Evolutionary conservation across 2,113 vertebrate genomes (phyloP), one percentile per base, ranked within the genome.

Genomic region (Agapornis roseicollis): DNA sequence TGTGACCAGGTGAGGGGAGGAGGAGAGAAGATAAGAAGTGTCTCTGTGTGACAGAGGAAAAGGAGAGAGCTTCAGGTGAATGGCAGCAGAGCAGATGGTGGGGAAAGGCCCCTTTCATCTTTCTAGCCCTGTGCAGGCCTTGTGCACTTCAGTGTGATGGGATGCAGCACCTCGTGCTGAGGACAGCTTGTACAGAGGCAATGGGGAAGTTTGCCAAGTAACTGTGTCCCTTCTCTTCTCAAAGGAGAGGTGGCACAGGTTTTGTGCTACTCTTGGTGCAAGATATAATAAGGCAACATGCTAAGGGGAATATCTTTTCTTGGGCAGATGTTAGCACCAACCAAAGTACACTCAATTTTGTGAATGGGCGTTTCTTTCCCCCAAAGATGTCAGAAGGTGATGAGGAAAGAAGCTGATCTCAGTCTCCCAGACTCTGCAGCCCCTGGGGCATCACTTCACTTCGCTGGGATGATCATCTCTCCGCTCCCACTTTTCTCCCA

Each of bases 151-250:
- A 3, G 11, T 0, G 5, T 5, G 35, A 18, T 13, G 56, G 35
- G 41, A 28, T 8, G 33, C 63, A 46, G 56, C 10, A 55, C 80
- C 22, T 15, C 0, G 0, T 15, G 42, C 58, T 5, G 7, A 63
- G 79, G 11, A 50, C 42, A 63, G 73, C 69, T 46, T 24, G 42
- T 23, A 24, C 29, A 72, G 65, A 73, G 47, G n/a, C 46, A 42
- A 19, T 3, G 46, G 13, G 71, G 80, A 64, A 6, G 5, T 31
- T 37, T 58, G 74, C 58, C 74, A 68, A 31, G 65, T 60, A 47
- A 65, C 49, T 1, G 0, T 4, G 24, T 35, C 18, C 60, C 53
- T 73, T 58, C 33, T 58, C 17, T 73, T 58, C 56, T 58, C 19
- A 3, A 25, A 23, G 49, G 41, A 6, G 13, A 6, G 4, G 18